Evolutionary conservation across 2,888 invertebrate species (phyloP), one percentile per base, ranked within the genome.

Genomic region (Merodon equestris): DNA sequence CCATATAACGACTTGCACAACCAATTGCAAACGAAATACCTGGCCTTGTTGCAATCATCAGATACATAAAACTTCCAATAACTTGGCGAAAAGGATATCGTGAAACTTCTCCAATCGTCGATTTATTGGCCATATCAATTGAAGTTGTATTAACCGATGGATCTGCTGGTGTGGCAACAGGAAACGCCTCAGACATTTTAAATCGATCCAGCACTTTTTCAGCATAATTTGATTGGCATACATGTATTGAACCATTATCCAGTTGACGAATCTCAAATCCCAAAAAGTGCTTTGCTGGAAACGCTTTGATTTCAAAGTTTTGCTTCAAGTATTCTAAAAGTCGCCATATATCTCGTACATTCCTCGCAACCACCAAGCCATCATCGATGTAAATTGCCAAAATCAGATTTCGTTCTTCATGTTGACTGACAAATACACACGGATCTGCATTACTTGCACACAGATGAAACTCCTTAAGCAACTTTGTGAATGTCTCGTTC

Each of bases 381-480:
- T n/a, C 36, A 36, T n/a, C n/a, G n/a, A n/a, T n/a, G n/a, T n/a
- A n/a, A n/a, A n/a, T n/a, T n/a, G n/a, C n/a, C n/a, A n/a, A 36
- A 36, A 36, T 36, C 36, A 36, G 7, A 9, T 36, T 36, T 36
- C 10, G 5, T 9, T n/a, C 36, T 9, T 48, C 17, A 7, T 12
- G 7, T 5, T 50, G 27, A 50, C 27, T 50, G 15, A 71, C 45
- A 63, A 82, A 85, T 36, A 85, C 75, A 61, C 86, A 85, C 13
- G 83, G 76, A 70, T 86, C 85, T 7, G 81, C 73, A n/a, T 72
- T 54, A 48, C 77, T 82, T 50, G 82, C 58, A 34, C 79, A 68
- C 15, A 84, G 79, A 27, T 75, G 61, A 51, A 83, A 82, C 14
- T 68, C 79, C 40, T 56, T 10, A 12, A 84, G 47, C 48, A 84